These are phyloP conservation scores for Temnopleurus reevesii DNA, from an alignment of 53 echinoderm and acorn worm species.

Conservation along the genomic window DNA sequence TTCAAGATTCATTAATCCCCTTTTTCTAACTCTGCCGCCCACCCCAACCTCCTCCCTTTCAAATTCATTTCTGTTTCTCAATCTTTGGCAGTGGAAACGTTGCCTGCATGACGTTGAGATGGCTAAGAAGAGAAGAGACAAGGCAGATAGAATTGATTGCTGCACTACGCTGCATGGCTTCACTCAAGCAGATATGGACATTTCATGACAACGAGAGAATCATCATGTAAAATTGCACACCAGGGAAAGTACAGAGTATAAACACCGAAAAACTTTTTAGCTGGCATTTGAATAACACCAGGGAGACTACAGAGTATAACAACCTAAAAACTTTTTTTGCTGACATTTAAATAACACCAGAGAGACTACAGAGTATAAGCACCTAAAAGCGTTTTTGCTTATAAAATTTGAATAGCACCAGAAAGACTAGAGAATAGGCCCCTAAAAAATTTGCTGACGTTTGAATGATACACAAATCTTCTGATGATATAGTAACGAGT, in stretches of 20 bases:
- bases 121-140: not conserved
- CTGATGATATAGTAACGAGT: too few relatives aligned
- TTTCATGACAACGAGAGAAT: not conserved
- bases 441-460: too few relatives aligned
- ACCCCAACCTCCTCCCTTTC: not conserved
- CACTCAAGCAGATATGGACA: not conserved
- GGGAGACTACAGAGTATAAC: too few relatives aligned
- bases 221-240: not conserved
- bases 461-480: too few relatives aligned
- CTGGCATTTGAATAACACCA: too few relatives aligned
- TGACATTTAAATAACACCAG: too few relatives aligned
- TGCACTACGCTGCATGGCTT: conserved; percentile 3
- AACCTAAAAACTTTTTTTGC: too few relatives aligned
- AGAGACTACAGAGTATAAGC: too few relatives aligned
- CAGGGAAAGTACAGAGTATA: not conserved
- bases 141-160: conserved; percentile 23
- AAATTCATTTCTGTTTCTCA: not conserved
- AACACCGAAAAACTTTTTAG: not conserved
- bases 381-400: too few relatives aligned
- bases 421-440: too few relatives aligned
- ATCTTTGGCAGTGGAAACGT: not conserved
- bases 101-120: conserved; percentile 1
- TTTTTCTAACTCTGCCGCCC: not conserved
- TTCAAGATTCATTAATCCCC: too few relatives aligned
- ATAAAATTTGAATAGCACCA: too few relatives aligned